Percentiles rank a stretch among this genome's conserved stretches.
phyloP scores from a whole-genome alignment of 2,797 vertebrate species.

The Botia kubotai region DNA sequence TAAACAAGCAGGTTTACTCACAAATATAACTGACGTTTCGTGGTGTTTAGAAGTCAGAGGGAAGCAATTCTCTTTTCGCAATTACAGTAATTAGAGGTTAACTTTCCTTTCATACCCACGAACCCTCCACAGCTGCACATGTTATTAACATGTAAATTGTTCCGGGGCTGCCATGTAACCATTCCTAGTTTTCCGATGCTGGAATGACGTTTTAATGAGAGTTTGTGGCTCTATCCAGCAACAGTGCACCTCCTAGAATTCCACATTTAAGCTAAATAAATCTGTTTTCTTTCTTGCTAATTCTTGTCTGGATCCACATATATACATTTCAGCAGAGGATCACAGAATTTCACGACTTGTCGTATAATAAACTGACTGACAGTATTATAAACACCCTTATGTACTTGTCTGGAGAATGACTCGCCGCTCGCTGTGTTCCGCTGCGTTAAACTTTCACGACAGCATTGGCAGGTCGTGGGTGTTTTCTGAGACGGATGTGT shows the following conservation, averaged over 20 bases:
- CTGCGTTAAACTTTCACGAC: background rate
- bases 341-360: background rate
- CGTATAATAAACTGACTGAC: background rate
- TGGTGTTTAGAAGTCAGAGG: conserved; percentile 48
- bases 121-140: conserved; percentile 74
- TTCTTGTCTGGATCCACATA: conserved; percentile 8
- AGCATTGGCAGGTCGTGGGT: background rate
- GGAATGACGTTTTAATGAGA: conserved; percentile 25
- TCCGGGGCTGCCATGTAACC: conserved; percentile 41
- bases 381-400: background rate
- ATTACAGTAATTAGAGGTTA: conserved; percentile 82
- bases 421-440: background rate
- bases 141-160: conserved; percentile 75
- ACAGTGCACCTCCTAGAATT: background rate
- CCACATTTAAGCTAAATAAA: background rate
- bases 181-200: conserved; percentile 30
- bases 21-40: conserved; percentile 73
- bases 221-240: conserved; percentile 4
- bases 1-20: conserved; percentile 61
- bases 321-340: background rate
- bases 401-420: background rate
- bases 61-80: conserved; percentile 73
- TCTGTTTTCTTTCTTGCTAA: background rate
- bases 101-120: conserved; percentile 73
- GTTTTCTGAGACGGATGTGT: background rate